Evolutionary conservation across 2,797 vertebrate species (phyloP).

Genomic region (Knipowitschia caucasica): DNA sequence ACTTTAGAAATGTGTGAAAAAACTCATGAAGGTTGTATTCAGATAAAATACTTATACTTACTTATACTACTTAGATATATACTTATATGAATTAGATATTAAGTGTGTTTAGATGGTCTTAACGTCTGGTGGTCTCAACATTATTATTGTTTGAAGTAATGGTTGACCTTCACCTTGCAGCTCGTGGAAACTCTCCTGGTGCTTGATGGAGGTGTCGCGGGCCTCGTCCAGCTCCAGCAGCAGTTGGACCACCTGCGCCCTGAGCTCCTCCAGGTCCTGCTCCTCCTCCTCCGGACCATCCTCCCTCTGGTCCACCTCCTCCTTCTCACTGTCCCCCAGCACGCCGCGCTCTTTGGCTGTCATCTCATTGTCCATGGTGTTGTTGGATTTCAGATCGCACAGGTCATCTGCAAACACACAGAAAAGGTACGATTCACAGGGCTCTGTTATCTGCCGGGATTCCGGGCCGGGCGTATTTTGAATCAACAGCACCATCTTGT

Average conservation of each 20-base stretch:
- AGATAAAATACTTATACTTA: too few relatives aligned
- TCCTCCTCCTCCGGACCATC: too few relatives aligned
- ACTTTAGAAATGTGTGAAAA: too few relatives aligned
- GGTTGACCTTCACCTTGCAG: constrained; percentile 85
- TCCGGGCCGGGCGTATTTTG: constrained; percentile 14
- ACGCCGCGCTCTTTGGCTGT: constrained; percentile 68
- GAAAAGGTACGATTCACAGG: constrained; percentile 18
- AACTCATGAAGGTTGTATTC: too few relatives aligned
- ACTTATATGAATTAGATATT: too few relatives aligned
- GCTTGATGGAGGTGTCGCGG: constrained; percentile 78
- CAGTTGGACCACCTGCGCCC: constrained; percentile 78
- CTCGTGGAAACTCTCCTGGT: constrained; percentile 83
- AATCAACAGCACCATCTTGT: constrained; percentile 70
- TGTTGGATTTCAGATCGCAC: constrained; percentile 66
- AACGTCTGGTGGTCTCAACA: too few relatives aligned
- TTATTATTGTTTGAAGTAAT: too few relatives aligned
- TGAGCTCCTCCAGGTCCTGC: constrained; percentile 80
- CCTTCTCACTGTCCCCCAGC: constrained; percentile 59
- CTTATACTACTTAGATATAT: too few relatives aligned
- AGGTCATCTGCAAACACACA: constrained; percentile 59
- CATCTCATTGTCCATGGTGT: constrained; percentile 66
- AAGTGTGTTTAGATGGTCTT: too few relatives aligned
- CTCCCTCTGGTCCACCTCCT: constrained; percentile 61
- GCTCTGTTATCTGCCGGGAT: constrained; percentile 16
- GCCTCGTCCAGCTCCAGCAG: constrained; percentile 85